Base-by-base conservation (phyloP, 2,888 invertebrate species). In the Cryptocephalus primarius region DNA sequence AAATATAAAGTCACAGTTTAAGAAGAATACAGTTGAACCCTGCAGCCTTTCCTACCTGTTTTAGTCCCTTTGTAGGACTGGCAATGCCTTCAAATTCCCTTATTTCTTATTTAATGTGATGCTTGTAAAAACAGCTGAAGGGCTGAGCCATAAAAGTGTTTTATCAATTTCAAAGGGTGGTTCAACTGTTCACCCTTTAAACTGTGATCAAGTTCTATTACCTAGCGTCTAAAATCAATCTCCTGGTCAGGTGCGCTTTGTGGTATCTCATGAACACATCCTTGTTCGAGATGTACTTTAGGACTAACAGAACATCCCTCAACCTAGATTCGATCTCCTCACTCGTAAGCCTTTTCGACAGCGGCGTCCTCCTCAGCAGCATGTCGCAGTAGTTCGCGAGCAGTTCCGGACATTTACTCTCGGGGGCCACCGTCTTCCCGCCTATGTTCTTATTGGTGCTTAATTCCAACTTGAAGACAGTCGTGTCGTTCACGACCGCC, bases 181-280 rank as follows among this genome's bases (percentile, higher is more conserved):
- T 22, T 22, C 22, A 22, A 22, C 22, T 22, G 22, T 22, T 4
- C 22, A 22, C 22, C 22, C 22, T 22, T 22, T 22, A 22, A 22
- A 6, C 22, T 22, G 22, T 22, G 22, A 22, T 22, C 2, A 22
- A 22, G 22, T 22, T 6, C 6, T 22, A 22, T 50, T 57, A 68
- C 68, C 68, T 69, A 12, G 95, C 93, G 68, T 99, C 97, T 56
- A 99, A 78, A 67, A 99, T 97, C 55, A 99, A 80, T 51, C 93
- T 80, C 61, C 99, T 77, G 8, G 97, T 96, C 54, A 99, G 76
- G 74, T 99, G 97, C 41, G 94, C 95, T 71, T 99, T 97, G 71
- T 99, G 96, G 71, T 95, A 99, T 57, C 96, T 79, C 97, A 99
- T 99, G 70, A 99, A 99, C 32, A 99, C 96, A 75, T 99, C 99